Evolutionary conservation across 2,797 vertebrate genomes (phyloP).

Genomic region (Cottoperca gobio): DNA sequence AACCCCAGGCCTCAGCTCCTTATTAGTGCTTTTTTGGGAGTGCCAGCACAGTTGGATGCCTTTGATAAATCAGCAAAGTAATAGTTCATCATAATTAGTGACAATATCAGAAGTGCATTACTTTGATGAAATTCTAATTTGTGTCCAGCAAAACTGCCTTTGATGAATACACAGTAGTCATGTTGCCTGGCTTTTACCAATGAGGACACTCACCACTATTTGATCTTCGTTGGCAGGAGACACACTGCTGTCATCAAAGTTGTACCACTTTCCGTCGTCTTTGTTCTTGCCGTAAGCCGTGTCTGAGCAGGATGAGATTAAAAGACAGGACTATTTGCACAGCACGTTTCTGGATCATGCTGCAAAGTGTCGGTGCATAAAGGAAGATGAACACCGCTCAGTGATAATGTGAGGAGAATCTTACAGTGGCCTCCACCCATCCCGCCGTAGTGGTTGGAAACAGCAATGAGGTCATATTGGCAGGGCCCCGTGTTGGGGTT

Average conservation of each 20-base stretch:
- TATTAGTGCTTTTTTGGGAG: neutral
- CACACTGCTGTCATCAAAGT: constrained; percentile 98
- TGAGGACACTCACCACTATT: constrained; percentile 92
- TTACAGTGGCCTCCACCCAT: constrained; percentile 99
- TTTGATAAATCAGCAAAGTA: constrained; percentile 17
- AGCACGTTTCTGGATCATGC: neutral
- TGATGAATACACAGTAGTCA: constrained; percentile 1
- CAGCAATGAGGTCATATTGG: constrained; percentile 96
- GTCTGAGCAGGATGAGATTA: constrained; percentile 80
- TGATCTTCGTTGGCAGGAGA: constrained; percentile 95
- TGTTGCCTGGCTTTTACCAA: constrained; percentile 23
- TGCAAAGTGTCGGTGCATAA: neutral
- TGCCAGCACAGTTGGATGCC: neutral
- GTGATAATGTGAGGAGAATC: constrained; percentile 53
- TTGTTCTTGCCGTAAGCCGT: constrained; percentile 98
- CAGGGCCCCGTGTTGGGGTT: constrained; percentile 97
- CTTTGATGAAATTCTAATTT: constrained; percentile 14
- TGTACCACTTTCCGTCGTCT: constrained; percentile 97
- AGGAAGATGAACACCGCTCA: neutral
- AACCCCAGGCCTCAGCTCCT: neutral
- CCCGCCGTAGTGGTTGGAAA: constrained; percentile 99
- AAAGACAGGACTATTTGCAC: neutral
- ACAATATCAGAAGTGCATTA: neutral
- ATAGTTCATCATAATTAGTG: constrained; percentile 19
- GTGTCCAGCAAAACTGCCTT: constrained; percentile 10